Conservation (phyloP, 2,113 vertebrate genomes). For the Heliornis fulica region DNA sequence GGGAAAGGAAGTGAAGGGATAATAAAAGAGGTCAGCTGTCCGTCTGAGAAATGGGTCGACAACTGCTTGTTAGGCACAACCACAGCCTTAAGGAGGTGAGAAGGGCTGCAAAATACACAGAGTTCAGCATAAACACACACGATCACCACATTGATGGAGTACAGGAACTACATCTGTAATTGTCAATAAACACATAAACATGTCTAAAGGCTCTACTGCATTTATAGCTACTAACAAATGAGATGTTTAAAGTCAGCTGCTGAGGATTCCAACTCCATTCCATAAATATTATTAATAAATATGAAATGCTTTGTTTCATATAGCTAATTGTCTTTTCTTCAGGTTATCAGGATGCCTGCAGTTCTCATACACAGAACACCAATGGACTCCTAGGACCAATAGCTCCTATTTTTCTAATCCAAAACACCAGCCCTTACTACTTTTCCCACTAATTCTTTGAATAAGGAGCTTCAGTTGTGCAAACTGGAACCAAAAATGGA, state of each 20-base stretch:
- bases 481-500: neutral
- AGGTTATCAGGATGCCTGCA: neutral
- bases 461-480: neutral
- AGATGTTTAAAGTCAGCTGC: neutral
- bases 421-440: neutral
- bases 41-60: neutral
- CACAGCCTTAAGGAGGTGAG: neutral
- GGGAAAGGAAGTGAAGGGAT: neutral
- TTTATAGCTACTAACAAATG: neutral
- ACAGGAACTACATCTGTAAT: neutral
- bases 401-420: neutral
- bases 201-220: neutral
- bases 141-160: neutral
- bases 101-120: neutral
- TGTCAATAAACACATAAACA: neutral
- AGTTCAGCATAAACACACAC: rapidly evolving
- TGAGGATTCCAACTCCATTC: neutral
- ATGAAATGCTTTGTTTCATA: neutral
- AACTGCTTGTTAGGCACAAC: neutral
- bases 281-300: neutral
- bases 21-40: neutral
- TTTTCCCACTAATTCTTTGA: neutral
- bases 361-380: neutral
- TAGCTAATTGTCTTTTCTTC: neutral
- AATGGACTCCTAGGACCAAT: rapidly evolving